Conservation (phyloP, 1,140 invertebrate species). For the Araneus ventricosus region DNA sequence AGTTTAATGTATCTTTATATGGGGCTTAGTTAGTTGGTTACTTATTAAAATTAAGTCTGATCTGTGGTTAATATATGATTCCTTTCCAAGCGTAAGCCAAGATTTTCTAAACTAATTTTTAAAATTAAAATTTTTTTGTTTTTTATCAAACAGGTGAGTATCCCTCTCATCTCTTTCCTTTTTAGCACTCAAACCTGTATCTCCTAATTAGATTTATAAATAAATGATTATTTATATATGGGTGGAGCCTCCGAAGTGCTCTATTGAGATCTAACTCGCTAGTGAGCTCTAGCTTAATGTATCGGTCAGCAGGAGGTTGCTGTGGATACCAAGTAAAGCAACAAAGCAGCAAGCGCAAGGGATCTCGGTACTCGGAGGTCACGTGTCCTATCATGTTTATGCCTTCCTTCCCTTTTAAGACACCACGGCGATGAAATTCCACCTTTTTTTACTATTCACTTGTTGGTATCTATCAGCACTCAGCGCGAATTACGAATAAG, state of each 20-base stretch:
- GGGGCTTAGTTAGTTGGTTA: too few relatives aligned
- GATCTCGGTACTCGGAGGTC: neutral
- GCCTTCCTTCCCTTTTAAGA: conserved; percentile 33
- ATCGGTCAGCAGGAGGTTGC: conserved; percentile 38
- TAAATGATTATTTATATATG: conserved; percentile 29
- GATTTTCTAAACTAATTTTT: neutral
- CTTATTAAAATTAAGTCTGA: too few relatives aligned
- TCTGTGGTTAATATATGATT: too few relatives aligned
- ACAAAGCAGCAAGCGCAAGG: conserved; percentile 45
- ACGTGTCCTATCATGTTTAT: conserved; percentile 43
- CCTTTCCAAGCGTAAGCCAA: too few relatives aligned
- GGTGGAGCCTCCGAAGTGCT: neutral
- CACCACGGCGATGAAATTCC: conserved; percentile 8
- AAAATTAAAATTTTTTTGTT: neutral
- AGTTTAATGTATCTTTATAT: too few relatives aligned
- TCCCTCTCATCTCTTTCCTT: neutral
- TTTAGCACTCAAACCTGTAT: neutral
- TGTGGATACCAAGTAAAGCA: conserved; percentile 28
- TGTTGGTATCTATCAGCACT: conserved; percentile 27
- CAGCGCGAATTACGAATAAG: conserved; percentile 41
- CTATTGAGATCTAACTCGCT: conserved; percentile 16
- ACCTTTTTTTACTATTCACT: conserved; percentile 39
- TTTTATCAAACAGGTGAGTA: neutral
- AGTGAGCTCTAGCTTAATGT: conserved; percentile 9
- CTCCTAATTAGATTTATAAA: conserved; percentile 24